Evolutionary conservation across 2,113 vertebrate species (phyloP).

Genomic region (Eolophus roseicapilla): DNA sequence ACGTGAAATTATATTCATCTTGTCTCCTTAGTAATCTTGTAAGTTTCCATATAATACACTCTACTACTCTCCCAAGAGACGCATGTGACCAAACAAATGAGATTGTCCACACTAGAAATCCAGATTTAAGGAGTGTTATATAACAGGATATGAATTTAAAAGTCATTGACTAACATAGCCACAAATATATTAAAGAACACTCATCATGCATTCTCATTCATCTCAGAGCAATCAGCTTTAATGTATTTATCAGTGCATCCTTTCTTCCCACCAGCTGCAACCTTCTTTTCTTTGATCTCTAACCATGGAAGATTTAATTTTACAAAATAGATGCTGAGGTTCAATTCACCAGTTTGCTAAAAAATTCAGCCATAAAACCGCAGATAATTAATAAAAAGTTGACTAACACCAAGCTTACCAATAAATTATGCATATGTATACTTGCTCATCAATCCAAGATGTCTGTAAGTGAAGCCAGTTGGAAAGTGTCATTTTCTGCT

Average conservation of each 20-base stretch:
- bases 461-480: neutral
- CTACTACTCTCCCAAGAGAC: neutral
- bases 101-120: neutral
- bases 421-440: neutral
- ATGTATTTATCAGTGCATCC: neutral
- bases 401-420: neutral
- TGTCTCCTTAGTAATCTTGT: neutral
- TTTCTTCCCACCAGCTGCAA: neutral
- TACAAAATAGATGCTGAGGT: neutral
- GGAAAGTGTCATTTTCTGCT: neutral
- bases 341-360: neutral
- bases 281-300: neutral
- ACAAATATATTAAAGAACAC: neutral
- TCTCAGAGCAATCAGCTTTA: neutral
- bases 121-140: neutral
- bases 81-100: neutral
- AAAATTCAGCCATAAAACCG: neutral
- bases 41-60: neutral
- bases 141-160: neutral
- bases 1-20: neutral
- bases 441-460: neutral
- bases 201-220: neutral
- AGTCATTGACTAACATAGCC: neutral
- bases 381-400: neutral
- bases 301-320: neutral